A percentile compares a stretch with the other conserved stretches of the same genome.
Conservation (phyloP, 2,888 invertebrate species). For the Fissipunctia ypsillon region DNA sequence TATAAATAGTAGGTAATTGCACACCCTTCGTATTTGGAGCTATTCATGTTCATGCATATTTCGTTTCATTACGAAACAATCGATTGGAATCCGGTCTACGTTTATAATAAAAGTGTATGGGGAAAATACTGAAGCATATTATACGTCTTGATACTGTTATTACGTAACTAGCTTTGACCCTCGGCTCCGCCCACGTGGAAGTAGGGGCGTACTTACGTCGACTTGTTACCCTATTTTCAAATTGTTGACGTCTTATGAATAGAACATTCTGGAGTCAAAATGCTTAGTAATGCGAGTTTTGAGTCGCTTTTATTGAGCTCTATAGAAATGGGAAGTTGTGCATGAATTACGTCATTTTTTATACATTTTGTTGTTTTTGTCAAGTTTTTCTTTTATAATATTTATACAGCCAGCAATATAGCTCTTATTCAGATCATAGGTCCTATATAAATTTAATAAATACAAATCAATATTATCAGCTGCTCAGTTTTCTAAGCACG, state of each 20-base stretch:
- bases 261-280: conserved; percentile 46
- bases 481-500: conserved; percentile 18
- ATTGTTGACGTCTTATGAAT: conserved; percentile 63
- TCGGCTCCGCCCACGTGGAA: conserved; percentile 59
- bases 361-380: conserved; percentile 33
- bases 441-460: conserved; percentile 1
- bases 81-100: conserved; percentile 42
- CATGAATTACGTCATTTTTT: conserved; percentile 33
- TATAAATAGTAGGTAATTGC: conserved; percentile 71
- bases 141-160: conserved; percentile 63
- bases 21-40: conserved; percentile 64
- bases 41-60: conserved; percentile 66
- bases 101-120: conserved; percentile 48
- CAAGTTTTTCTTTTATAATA: conserved; percentile 5
- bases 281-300: conserved; percentile 52
- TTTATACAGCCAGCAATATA: not conserved
- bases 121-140: conserved; percentile 47
- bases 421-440: not conserved
- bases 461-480: not conserved
- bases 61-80: conserved; percentile 53
- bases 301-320: conserved; percentile 47
- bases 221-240: conserved; percentile 63
- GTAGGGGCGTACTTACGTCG: conserved; percentile 56
- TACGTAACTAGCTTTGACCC: conserved; percentile 57
- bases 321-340: conserved; percentile 46